Conservation (phyloP, 2,113 vertebrate genomes). For the Anthoscopus minutus region DNA sequence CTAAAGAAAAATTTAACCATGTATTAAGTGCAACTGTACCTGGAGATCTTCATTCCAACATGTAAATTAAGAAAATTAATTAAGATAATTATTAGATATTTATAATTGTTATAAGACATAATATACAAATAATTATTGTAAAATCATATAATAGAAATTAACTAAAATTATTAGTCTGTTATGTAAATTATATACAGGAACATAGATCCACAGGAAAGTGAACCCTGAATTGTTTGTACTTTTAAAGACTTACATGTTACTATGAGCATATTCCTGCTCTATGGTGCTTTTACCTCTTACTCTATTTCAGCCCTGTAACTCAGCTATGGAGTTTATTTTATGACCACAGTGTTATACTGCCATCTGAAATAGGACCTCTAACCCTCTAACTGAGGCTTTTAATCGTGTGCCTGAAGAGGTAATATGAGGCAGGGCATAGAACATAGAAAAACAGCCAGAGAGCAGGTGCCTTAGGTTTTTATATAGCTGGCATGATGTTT, state of each 20-base stretch:
- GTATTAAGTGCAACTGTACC: fast-evolving
- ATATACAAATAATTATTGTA: neutral
- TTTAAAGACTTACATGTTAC: neutral
- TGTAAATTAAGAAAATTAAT: neutral
- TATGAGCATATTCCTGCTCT: neutral
- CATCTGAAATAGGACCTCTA: neutral
- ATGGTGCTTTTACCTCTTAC: neutral
- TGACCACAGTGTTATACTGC: neutral
- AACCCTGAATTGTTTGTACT: neutral
- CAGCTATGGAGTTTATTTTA: neutral
- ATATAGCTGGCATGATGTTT: neutral
- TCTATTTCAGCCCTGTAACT: neutral
- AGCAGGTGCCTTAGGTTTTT: neutral
- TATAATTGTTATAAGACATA: neutral
- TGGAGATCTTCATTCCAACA: neutral
- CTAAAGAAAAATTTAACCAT: neutral
- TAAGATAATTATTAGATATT: neutral
- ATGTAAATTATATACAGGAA: neutral
- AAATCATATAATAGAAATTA: neutral
- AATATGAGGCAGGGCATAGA: neutral
- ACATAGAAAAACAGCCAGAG: neutral
- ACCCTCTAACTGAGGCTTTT: neutral
- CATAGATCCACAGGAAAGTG: neutral
- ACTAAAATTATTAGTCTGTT: neutral
- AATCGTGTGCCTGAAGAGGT: neutral